These are phyloP conservation scores for Gryllus bimaculatus DNA, from an alignment of 1,140 invertebrate genomes.

Conservation along the genomic window DNA sequence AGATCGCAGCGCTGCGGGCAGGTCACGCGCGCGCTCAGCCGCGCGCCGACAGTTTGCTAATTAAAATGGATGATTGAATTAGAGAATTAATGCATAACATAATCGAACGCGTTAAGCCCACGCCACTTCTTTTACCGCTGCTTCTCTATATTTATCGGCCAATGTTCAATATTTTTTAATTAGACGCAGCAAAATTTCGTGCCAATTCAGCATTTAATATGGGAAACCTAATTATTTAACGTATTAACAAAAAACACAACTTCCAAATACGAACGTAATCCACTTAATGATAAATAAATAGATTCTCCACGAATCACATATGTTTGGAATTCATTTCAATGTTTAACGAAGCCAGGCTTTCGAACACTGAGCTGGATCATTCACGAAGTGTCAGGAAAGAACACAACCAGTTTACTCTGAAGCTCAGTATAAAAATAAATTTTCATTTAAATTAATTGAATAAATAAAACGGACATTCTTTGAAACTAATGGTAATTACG, in stretches of 20 bases:
- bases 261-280: neutral
- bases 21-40: too few species aligned
- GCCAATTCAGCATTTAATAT: neutral
- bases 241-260: neutral
- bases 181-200: neutral
- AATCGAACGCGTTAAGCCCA: too few species aligned
- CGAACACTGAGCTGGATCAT: neutral
- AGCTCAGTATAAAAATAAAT: too few species aligned
- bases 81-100: too few species aligned
- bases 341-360: neutral
- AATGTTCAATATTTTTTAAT: conserved; percentile 6
- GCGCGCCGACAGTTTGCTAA: too few species aligned
- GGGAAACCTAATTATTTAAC: neutral
- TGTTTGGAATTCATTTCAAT: conserved; percentile 5
- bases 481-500: too few species aligned
- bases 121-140: too few species aligned
- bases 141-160: neutral
- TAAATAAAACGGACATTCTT: too few species aligned
- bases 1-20: too few species aligned
- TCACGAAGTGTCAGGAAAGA: neutral
- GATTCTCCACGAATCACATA: neutral
- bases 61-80: too few species aligned
- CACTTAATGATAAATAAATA: conserved; percentile 6
- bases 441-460: too few species aligned
- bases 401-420: neutral